Percentiles rank a stretch among this genome's conserved stretches.
Evolutionary conservation across 2,797 vertebrate genomes (phyloP).

Genomic region (Gambelia wislizenii): DNA sequence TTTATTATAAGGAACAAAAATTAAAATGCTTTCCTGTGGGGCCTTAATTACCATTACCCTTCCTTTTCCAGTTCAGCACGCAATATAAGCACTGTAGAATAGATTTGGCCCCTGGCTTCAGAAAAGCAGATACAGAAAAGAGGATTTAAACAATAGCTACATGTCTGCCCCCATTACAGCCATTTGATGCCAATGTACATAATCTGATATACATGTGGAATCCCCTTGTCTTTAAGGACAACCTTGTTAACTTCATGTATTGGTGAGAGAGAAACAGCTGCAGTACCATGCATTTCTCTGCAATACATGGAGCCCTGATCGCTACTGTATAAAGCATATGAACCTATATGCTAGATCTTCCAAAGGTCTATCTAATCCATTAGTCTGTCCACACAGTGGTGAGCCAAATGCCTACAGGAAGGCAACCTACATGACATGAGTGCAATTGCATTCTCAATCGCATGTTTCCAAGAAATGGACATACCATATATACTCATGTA

Average conservation of each 20-base stretch:
- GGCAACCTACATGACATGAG: no score
- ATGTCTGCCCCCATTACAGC: background rate
- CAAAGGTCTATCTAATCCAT: no score
- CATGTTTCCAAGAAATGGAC: no score
- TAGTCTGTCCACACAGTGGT: no score
- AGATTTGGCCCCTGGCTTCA: background rate
- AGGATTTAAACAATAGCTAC: slow-evolving; percentile 18
- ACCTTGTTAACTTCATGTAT: background rate
- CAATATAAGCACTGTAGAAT: background rate
- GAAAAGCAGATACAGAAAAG: background rate
- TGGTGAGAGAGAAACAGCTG: background rate
- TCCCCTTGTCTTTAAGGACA: background rate
- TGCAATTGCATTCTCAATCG: no score
- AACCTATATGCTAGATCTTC: background rate
- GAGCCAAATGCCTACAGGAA: no score
- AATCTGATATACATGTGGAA: background rate
- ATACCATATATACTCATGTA: no score
- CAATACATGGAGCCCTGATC: background rate
- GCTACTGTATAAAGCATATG: background rate
- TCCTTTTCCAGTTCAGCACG: slow-evolving; percentile 8
- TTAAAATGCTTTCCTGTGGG: slow-evolving; percentile 11
- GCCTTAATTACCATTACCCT: slow-evolving; percentile 37
- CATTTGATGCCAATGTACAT: background rate
- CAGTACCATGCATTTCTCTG: background rate
- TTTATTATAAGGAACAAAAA: slow-evolving; percentile 46